These are phyloP conservation scores for Drosophila chauvacae DNA, from an alignment of 1,140 invertebrate species.

Conservation along the genomic window DNA sequence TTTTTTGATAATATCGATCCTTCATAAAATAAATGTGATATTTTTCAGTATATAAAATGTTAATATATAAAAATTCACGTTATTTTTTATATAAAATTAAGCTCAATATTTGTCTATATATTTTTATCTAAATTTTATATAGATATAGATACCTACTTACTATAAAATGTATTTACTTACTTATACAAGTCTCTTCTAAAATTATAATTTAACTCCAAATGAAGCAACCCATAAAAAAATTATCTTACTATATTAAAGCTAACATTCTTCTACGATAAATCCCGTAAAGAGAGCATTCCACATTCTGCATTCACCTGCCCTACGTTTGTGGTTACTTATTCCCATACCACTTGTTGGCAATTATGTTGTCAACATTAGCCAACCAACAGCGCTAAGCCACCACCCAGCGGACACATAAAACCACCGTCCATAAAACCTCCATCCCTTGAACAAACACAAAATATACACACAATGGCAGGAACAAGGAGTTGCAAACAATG, in stretches of 20 bases:
- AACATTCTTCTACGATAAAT: not conserved
- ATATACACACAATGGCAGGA: constrained; percentile 40
- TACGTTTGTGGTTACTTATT: not conserved
- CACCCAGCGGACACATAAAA: constrained; percentile 66
- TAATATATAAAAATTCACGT: too few species aligned
- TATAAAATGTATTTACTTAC: too few species aligned
- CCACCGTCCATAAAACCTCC: constrained; percentile 11
- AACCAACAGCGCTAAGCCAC: constrained; percentile 30
- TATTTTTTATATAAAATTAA: too few species aligned
- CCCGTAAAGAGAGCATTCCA: not conserved
- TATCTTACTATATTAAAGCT: not conserved
- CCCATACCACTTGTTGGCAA: constrained; percentile 40
- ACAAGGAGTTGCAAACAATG: constrained; percentile 18
- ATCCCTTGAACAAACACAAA: constrained; percentile 12
- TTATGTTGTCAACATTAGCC: constrained; percentile 63
- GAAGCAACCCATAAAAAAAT: not conserved
- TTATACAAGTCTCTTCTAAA: too few species aligned
- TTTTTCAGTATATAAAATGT: too few species aligned
- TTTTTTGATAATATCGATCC: too few species aligned
- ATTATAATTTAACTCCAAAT: not conserved
- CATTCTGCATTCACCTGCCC: not conserved
- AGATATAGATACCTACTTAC: too few species aligned
- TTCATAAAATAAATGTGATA: too few species aligned
- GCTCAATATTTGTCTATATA: too few species aligned
- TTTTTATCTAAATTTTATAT: too few species aligned